phyloP scores from a whole-genome alignment of 2,888 invertebrate species.

The Eristalinus sepulchralis region DNA sequence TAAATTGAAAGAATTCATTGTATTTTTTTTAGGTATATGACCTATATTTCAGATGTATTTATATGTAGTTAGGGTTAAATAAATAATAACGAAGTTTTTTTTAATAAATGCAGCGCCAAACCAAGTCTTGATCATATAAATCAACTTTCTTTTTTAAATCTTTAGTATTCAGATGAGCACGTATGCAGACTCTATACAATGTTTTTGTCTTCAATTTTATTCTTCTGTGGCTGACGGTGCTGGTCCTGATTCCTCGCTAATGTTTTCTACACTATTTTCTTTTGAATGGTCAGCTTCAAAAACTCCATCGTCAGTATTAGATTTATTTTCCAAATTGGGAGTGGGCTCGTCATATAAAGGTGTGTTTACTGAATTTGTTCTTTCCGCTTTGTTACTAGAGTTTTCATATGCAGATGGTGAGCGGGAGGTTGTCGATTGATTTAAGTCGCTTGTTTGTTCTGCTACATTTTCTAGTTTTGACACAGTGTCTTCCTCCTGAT shows the following conservation, averaged over 20 bases:
- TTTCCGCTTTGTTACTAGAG: slow-evolving; percentile 45
- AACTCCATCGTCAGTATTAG: slow-evolving; percentile 8
- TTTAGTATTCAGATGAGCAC: not conserved
- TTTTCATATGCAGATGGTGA: slow-evolving; percentile 12
- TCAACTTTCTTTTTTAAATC: not conserved
- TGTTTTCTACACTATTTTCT: slow-evolving; percentile 36
- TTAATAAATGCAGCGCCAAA: slow-evolving; percentile 56
- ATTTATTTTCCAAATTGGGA: slow-evolving; percentile 40
- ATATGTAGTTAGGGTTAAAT: not conserved
- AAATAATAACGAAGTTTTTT: slow-evolving; percentile 23
- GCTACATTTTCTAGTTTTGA: not conserved
- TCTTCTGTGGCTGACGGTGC: slow-evolving; percentile 21
- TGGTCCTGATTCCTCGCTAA: slow-evolving; percentile 31
- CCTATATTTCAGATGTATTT: not conserved
- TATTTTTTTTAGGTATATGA: not conserved
- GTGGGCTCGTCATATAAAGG: slow-evolving; percentile 62
- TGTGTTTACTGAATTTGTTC: slow-evolving; percentile 54
- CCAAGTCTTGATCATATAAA: not conserved
- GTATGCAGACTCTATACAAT: not conserved
- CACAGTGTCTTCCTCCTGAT: slow-evolving; percentile 29
- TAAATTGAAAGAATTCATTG: not conserved
- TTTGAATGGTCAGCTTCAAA: not conserved
- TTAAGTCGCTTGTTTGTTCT: not conserved
- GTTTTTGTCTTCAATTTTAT: not conserved
- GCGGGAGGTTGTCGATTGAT: slow-evolving; percentile 24